Evolutionary conservation across 2,888 invertebrate genomes (phyloP).

Genomic region (Carpatolechia fugitivella): DNA sequence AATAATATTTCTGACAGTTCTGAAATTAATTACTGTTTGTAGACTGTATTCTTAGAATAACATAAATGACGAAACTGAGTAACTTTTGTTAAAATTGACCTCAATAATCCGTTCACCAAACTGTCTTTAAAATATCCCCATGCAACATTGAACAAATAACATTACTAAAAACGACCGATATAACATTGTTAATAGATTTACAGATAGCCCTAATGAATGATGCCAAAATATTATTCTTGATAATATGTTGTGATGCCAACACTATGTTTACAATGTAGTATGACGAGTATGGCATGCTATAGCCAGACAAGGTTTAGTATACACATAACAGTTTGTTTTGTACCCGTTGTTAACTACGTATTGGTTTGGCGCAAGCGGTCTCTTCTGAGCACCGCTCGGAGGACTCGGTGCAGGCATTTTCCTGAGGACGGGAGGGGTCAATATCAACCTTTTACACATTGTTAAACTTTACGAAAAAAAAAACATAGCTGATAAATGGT

Average conservation of each 20-base stretch:
- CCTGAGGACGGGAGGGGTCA: conserved; percentile 1
- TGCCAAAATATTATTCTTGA: conserved; percentile 18
- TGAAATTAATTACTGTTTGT: too few species aligned
- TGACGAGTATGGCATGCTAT: neutral
- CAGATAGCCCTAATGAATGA: neutral
- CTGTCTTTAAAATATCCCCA: neutral
- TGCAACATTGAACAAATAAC: conserved; percentile 1
- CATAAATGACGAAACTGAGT: too few species aligned
- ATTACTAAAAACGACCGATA: neutral
- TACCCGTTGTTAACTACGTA: conserved; percentile 10
- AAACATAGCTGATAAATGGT: too few species aligned
- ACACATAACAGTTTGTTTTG: neutral
- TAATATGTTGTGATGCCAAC: conserved; percentile 17
- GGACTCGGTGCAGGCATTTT: neutral
- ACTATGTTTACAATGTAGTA: neutral
- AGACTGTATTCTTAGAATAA: too few species aligned
- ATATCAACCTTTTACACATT: too few species aligned
- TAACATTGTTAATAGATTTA: conserved; percentile 7
- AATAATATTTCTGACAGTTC: too few species aligned
- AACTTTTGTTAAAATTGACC: neutral
- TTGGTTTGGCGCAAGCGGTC: conserved; percentile 6
- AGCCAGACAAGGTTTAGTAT: conserved; percentile 1
- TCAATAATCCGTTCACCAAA: neutral
- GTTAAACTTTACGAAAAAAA: neutral
- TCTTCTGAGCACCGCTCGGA: neutral